Base-by-base conservation (phyloP, 1,140 invertebrate genomes). In the Drosophila sechellia region DNA sequence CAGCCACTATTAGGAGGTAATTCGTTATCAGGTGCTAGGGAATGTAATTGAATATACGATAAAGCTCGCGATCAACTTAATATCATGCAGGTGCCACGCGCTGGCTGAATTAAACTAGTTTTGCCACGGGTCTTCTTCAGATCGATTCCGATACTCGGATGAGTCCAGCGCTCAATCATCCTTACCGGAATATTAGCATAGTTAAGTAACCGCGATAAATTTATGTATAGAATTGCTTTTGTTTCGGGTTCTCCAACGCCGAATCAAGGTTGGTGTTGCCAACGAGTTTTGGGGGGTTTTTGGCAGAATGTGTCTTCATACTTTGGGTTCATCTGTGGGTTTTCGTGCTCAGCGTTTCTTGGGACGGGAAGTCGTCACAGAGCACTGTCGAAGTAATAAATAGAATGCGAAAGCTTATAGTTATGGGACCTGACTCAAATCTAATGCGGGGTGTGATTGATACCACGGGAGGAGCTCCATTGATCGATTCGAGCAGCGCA, bases 171-270 rank as follows among this genome's bases (percentile, higher is more conserved):
- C 50, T 54, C 57, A 57, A 55, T 64, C 79, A 83, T 89, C 84
- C 84, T 84, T 84, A 84, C 66, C 84, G 68, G 68, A 89, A 68
- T 79, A 87, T 87, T 87, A 90, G 84, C 84, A 87, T 87, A 87
- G 81, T 86, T 86, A 81, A 81, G 65, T 81, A 86, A 85, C 50
- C 48, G 57, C 59, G 54, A 25, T 49, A 39, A 69, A 83, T 68
- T 58, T 87, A 86, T 89, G 68, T 81, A 77, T 63, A 73, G 73
- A 89, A 74, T 63, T 48, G 66, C 79, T 89, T 79, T 89, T 86
- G 77, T 81, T 77, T 74, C 71, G 66, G 53, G 46, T 84, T 77
- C 52, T 75, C 50, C 61, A 56, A 43, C 63, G 52, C n/a, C 53
- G 34, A 48, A 76, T 79, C 83, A 87, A 87, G 83, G 75, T 81